These are phyloP conservation scores for Macropis europaea DNA, from an alignment of 2,888 invertebrate species.

Conservation along the genomic window DNA sequence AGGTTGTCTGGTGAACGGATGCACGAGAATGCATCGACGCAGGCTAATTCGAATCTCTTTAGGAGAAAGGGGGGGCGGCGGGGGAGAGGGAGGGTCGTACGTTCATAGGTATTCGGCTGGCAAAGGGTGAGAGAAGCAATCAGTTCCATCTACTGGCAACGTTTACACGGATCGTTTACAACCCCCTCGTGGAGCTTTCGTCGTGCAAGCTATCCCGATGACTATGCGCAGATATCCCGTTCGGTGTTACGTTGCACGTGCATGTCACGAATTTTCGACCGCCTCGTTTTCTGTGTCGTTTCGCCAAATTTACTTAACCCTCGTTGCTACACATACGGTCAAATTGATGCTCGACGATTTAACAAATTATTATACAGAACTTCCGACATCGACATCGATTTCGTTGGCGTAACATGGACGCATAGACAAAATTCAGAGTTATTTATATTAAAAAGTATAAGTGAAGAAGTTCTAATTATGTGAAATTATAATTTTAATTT, in stretches of 20 bases:
- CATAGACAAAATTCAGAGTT: too few species aligned
- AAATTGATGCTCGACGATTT: too few species aligned
- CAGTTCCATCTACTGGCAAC: slow-evolving; percentile 65
- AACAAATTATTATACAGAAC: too few species aligned
- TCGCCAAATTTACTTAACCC: slow-evolving; percentile 1
- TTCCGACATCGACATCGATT: too few species aligned
- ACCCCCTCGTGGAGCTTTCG: slow-evolving; percentile 50
- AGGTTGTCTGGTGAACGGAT: neutral
- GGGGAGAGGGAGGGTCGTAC: too few species aligned
- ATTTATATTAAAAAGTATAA: too few species aligned
- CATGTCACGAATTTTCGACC: slow-evolving; percentile 21
- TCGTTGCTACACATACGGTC: slow-evolving; percentile 1
- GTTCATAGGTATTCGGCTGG: slow-evolving; percentile 41
- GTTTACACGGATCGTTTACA: slow-evolving; percentile 65
- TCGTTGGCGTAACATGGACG: too few species aligned
- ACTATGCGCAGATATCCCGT: slow-evolving; percentile 49
- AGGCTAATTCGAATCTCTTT: slow-evolving; percentile 33
- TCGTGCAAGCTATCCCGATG: slow-evolving; percentile 50
- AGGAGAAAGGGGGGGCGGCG: too few species aligned
- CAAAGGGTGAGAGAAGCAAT: slow-evolving; percentile 53
- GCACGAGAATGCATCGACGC: neutral
- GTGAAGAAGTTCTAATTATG: too few species aligned
- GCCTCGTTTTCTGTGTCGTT: slow-evolving; percentile 13
- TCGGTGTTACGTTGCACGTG: slow-evolving; percentile 39
- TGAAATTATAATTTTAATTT: too few species aligned